Base-by-base conservation (phyloP, 2,888 invertebrate species). In the Lithophane leautieri region DNA sequence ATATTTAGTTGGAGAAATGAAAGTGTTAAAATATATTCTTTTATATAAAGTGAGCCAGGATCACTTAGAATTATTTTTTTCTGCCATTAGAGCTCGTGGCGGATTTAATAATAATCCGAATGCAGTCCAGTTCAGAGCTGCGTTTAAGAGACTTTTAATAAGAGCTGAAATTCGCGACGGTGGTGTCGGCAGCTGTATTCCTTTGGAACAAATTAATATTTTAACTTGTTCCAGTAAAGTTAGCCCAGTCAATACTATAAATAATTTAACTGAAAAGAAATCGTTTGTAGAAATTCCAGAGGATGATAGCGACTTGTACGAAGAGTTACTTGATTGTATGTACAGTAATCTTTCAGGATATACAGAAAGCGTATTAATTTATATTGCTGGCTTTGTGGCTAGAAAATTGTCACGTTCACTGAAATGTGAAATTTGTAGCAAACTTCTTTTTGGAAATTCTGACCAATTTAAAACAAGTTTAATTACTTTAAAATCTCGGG, bases 51-150 rank as follows among this genome's bases (percentile, higher is more conserved):
- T 77, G 22, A 73, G 69, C 70, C 77, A 73, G 22, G 66, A 77
- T 40, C 69, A 77, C 34, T 0, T 66, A 16, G 6, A 69, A 73
- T 16, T 62, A 42, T 70, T 78, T 44, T 78, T 73, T 28, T 78
- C 79, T 0, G 75, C 82, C 12, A 77, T 86, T 0, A 67, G 82
- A 80, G 77, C 82, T 12, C 34, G 79, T 14, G 86, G 85, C 0
- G 82, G 85, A 1, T 84, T 81, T 56, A 84, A 86, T 52, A 84
- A 88, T 54, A 19, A 88, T 34, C 86, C 83, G 1, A 70, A 73
- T 60, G 69, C 73, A 12, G 44, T 73, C 9, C 73, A 73, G 61
- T 73, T 73, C 44, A 25, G 34, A 9, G 63, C 61, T 22, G 68
- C 68, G 0, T 68, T 25, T 28, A 72, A 63, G 16, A 62, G 22